Evolutionary conservation across 2,797 vertebrate species (phyloP).

Genomic region (Erithacus rubecula): DNA sequence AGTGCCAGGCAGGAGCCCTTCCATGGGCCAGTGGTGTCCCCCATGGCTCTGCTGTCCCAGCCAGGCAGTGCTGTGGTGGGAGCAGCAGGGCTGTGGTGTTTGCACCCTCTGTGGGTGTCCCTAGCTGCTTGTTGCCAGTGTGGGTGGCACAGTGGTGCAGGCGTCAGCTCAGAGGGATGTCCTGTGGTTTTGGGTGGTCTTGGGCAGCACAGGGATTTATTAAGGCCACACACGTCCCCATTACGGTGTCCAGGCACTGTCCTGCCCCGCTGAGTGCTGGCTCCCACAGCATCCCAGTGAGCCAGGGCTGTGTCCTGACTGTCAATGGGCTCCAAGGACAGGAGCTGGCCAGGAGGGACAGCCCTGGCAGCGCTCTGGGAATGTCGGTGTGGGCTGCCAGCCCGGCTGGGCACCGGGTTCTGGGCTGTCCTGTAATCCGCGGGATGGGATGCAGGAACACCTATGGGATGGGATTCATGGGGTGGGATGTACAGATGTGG

Average conservation of each 20-base stretch:
- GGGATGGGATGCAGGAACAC: not conserved
- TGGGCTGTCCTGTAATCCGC: fast-evolving
- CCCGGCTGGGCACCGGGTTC: not conserved
- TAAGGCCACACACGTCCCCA: fast-evolving
- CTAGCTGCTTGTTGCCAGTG: not conserved
- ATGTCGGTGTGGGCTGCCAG: not conserved
- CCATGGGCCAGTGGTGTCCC: fast-evolving
- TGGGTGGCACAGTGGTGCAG: not conserved
- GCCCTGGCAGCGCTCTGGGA: not conserved
- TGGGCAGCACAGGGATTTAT: fast-evolving
- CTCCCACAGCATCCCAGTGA: not conserved
- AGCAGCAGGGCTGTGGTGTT: fast-evolving
- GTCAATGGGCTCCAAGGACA: not conserved
- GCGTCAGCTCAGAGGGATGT: not conserved
- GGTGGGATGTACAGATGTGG: not conserved
- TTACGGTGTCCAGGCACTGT: not conserved
- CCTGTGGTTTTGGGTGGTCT: fast-evolving
- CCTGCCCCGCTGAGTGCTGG: not conserved
- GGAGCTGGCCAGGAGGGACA: not conserved
- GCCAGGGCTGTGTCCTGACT: not conserved
- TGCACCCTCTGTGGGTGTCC: fast-evolving
- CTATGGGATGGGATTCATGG: not conserved
- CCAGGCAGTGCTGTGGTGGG: not conserved
- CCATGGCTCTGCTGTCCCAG: not conserved
- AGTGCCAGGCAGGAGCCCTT: not conserved